These are phyloP conservation scores for Pitta sordida DNA, from an alignment of 2,113 vertebrate species.

Conservation along the genomic window DNA sequence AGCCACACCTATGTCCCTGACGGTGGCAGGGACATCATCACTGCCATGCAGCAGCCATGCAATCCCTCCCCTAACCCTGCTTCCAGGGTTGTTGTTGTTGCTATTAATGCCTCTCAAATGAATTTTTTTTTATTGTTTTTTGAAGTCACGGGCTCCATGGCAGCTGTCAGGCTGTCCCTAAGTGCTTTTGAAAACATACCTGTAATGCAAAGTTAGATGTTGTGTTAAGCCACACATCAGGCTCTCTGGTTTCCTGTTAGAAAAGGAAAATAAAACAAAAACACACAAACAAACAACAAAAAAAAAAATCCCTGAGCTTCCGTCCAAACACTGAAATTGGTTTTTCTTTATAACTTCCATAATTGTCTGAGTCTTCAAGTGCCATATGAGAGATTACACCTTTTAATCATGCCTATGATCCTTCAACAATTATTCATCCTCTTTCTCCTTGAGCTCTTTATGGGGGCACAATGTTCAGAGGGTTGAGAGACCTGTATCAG, in stretches of 20 bases:
- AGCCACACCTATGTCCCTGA: background rate
- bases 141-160: background rate
- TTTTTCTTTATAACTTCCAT: constrained; percentile 16
- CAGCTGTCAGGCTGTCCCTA: background rate
- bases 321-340: background rate
- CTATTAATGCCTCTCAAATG: rapidly evolving
- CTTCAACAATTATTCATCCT: constrained; percentile 43
- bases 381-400: background rate
- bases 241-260: background rate
- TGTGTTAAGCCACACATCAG: background rate
- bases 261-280: background rate
- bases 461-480: background rate
- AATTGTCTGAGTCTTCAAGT: background rate
- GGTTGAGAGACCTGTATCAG: background rate
- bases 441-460: background rate
- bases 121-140: background rate
- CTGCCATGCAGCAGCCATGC: rapidly evolving
- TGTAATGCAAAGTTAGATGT: background rate
- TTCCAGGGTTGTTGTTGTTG: background rate
- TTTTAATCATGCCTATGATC: constrained; percentile 13
- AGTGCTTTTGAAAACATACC: background rate
- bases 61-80: background rate
- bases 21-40: too few relatives aligned
- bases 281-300: rapidly evolving
- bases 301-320: background rate